A percentile compares a stretch with the other conserved stretches of the same genome.
Conservation (phyloP, 2,113 vertebrate species). For the Xyrauchen texanus region DNA sequence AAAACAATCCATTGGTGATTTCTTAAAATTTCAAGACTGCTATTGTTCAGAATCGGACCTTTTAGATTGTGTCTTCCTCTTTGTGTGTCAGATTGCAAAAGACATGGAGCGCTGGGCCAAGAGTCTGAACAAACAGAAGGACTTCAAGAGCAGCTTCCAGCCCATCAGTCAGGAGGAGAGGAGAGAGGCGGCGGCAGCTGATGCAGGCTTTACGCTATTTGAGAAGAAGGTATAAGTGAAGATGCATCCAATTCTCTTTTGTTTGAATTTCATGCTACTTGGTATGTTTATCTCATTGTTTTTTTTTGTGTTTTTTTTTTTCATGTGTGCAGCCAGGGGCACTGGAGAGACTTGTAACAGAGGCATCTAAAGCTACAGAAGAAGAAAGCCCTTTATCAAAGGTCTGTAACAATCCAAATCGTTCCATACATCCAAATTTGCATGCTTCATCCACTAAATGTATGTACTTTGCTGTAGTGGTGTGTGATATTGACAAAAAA, state of each 20-base stretch:
- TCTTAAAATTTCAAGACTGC: too few species aligned
- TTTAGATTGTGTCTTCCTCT: not conserved
- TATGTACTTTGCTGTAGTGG: too few species aligned
- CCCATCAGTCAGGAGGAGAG: slow-evolving; percentile 90
- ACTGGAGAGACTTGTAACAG: slow-evolving; percentile 85
- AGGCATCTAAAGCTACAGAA: slow-evolving; percentile 78
- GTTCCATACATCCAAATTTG: too few species aligned
- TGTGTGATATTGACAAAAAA: too few species aligned
- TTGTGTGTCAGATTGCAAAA: slow-evolving; percentile 87
- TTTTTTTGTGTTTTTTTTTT: not conserved
- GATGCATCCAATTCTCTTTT: not conserved
- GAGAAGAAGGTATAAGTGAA: slow-evolving; percentile 89
- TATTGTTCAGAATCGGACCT: not conserved
- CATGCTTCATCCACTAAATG: too few species aligned
- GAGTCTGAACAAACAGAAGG: slow-evolving; percentile 97
- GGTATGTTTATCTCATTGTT: not conserved
- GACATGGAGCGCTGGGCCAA: slow-evolving; percentile 99
- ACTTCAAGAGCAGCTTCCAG: slow-evolving; percentile 95
- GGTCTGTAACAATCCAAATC: slow-evolving; percentile 49
- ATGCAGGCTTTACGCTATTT: slow-evolving; percentile 93
- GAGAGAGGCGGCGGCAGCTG: slow-evolving; percentile 92
- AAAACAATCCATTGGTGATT: too few species aligned
- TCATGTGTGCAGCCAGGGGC: slow-evolving; percentile 71
- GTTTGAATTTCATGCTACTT: not conserved
- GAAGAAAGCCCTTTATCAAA: slow-evolving; percentile 79